Percentiles rank a stretch among this genome's conserved stretches.
phyloP scores from a whole-genome alignment of 2,113 vertebrate genomes.

The Picathartes gymnocephalus region DNA sequence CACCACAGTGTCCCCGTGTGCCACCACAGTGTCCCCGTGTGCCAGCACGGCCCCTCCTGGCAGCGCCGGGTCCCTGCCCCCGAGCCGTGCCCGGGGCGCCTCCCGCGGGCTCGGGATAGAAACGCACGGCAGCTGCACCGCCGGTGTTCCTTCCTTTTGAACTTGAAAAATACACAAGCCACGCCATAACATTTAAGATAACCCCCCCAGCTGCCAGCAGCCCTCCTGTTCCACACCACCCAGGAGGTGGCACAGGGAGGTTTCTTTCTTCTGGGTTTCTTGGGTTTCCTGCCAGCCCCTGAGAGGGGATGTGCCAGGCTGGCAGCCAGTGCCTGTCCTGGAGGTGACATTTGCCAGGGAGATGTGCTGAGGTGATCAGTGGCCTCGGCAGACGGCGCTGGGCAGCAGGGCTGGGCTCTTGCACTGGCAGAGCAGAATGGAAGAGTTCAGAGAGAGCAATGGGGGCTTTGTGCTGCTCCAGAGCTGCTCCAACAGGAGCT shows the following conservation, averaged over 20 bases:
- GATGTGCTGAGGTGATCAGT: not conserved
- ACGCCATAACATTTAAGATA: not conserved
- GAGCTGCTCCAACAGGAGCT: not conserved
- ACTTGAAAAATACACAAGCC: not conserved
- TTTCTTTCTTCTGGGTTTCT: not conserved
- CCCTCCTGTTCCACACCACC: not conserved
- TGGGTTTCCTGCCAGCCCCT: not conserved
- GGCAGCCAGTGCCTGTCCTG: not conserved
- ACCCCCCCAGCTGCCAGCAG: not conserved
- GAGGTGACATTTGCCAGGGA: not conserved
- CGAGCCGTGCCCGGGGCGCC: not conserved
- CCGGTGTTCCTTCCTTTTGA: not conserved
- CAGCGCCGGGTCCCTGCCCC: not conserved
- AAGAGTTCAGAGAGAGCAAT: not conserved
- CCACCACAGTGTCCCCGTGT: not conserved
- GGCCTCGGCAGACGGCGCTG: not conserved
- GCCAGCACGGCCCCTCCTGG: too few relatives aligned
- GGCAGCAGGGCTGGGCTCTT: not conserved
- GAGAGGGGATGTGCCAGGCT: not conserved
- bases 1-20: not conserved
- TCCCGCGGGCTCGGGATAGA: not conserved
- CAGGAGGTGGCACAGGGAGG: not conserved
- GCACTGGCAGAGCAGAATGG: not conserved
- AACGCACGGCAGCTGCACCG: not conserved
- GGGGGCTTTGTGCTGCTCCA: not conserved